Percentiles rank a stretch among this genome's conserved stretches.
These are phyloP conservation scores for Timema podura DNA, from an alignment of 2,888 invertebrate genomes.

Conservation along the genomic window DNA sequence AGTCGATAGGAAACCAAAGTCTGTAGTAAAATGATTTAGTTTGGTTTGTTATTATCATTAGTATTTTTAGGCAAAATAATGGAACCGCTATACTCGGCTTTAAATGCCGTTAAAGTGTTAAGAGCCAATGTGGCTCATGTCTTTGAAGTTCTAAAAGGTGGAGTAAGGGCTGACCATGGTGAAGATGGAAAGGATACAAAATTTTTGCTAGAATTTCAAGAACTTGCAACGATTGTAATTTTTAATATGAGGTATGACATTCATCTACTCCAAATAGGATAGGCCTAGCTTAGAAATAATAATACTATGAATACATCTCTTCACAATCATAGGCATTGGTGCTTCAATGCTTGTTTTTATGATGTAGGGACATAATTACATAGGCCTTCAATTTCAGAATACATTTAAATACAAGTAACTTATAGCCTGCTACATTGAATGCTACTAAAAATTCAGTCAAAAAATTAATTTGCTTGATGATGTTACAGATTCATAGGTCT, in stretches of 20 bases:
- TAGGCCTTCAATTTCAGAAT: too few species aligned
- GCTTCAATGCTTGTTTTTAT: too few species aligned
- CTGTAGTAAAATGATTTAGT: too few species aligned
- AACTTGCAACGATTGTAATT: slow-evolving; percentile 73
- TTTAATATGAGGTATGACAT: slow-evolving; percentile 63
- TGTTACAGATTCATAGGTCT: too few species aligned
- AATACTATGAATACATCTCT: background rate
- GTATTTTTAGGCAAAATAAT: background rate
- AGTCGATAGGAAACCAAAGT: too few species aligned
- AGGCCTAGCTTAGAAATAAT: background rate
- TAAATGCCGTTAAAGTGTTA: slow-evolving; percentile 70
- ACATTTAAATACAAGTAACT: too few species aligned
- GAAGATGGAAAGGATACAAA: slow-evolving; percentile 36
- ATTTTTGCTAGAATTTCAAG: slow-evolving; percentile 70
- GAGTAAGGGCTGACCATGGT: slow-evolving; percentile 71
- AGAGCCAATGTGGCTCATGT: slow-evolving; percentile 81
- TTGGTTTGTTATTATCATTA: too few species aligned
- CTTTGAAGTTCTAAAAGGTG: slow-evolving; percentile 80
- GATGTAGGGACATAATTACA: too few species aligned
- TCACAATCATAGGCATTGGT: too few species aligned
- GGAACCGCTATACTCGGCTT: slow-evolving; percentile 51
- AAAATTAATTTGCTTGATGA: too few species aligned
- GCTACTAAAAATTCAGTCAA: too few species aligned
- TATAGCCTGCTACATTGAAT: too few species aligned
- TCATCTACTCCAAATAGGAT: background rate